Percentiles rank a stretch among this genome's conserved stretches.
Evolutionary conservation across 2,797 vertebrate genomes (phyloP).

Genomic region (Gymnopithys bicolor): DNA sequence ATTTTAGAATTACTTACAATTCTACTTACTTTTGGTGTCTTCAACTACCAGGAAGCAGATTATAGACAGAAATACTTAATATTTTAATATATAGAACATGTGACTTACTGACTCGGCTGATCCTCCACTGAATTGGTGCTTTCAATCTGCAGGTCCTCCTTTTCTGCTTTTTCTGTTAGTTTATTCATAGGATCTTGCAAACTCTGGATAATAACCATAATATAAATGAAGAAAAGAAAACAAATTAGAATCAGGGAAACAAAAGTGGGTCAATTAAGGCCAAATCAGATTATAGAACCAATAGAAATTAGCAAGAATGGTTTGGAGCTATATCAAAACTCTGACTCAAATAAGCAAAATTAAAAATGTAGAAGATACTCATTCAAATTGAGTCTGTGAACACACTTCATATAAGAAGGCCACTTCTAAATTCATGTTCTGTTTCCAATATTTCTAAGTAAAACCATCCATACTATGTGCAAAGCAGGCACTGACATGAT

Average conservation of each 20-base stretch:
- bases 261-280: not conserved
- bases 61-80: not conserved
- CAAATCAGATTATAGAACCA: not conserved
- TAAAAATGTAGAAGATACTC: not conserved
- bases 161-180: slow-evolving; percentile 78
- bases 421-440: slow-evolving; percentile 32
- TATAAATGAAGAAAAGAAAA: not conserved
- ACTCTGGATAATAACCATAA: slow-evolving; percentile 71
- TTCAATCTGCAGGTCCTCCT: slow-evolving; percentile 75
- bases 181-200: slow-evolving; percentile 86
- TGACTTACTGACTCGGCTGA: slow-evolving; percentile 81
- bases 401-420: not conserved
- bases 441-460: slow-evolving; percentile 28
- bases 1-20: not conserved
- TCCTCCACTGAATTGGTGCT: slow-evolving; percentile 51
- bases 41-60: not conserved
- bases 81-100: not conserved
- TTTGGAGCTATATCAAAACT: not conserved
- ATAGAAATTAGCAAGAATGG: not conserved
- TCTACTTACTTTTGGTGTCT: not conserved
- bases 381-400: not conserved
- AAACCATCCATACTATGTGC: not conserved
- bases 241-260: not conserved
- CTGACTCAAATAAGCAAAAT: not conserved
- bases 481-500: not conserved